Evolutionary conservation across 1,140 invertebrate genomes (phyloP), one percentile per base, ranked within the genome.

Genomic region (Calephelis nemesis): DNA sequence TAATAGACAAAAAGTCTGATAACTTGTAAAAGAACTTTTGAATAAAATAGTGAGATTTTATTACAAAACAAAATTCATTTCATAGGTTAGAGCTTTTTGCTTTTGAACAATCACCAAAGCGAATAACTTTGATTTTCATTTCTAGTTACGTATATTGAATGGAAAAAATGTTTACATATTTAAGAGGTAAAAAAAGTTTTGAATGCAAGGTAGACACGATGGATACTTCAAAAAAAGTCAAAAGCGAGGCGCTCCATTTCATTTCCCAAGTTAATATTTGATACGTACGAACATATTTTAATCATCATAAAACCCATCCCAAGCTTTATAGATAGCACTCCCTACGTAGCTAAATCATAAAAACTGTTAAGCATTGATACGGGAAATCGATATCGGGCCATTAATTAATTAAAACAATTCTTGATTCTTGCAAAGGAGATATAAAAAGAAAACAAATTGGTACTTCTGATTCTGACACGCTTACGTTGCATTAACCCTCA

Each of bases 261-360:
- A 63, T 63, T 63, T 54, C 64, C 64, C 64, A 45, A 50, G 48
- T 66, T 66, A 63, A 66, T 54, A 52, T 66, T 58, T 66, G 50
- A 66, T 71, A 58, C 50, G 65, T 15, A 47, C 42, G 42, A 66
- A 74, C 71, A 75, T 73, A 73, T 77, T 78, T 78, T 76, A 76
- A 78, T 78, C 74, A 78, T 78, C 72, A 75, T 78, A 76, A 78
- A 75, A 78, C 66, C 67, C 64, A 74, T 74, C 65, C 47, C 58
- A 72, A 52, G 69, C 60, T 72, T 74, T 72, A 74, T 74, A 63
- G 65, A 71, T 62, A 54, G 70, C 69, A 70, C 72, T 68, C 71
- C 71, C 60, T 75, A 63, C 71, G 69, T 63, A 68, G 68, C 63
- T 77, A 77, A 77, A 77, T 77, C 71, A 71, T 72, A 75, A 70